Evolutionary conservation across 2,888 invertebrate genomes (phyloP), one percentile per base, ranked within the genome.

Genomic region (Eulithis prunata): DNA sequence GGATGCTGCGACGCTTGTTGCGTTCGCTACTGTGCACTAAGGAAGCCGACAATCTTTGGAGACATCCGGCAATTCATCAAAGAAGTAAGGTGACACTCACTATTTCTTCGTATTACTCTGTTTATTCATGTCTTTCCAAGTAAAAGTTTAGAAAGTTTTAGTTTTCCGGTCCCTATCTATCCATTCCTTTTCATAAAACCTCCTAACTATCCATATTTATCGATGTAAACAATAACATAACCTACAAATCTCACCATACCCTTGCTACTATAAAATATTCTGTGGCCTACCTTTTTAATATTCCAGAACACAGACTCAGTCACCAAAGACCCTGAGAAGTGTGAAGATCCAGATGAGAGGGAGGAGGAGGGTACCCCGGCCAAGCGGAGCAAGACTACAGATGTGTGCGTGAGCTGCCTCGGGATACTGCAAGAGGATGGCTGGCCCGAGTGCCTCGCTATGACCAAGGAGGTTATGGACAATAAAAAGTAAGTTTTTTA

Each of bases 1-100:
- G 95, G 95, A 0, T 96, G 96, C 74, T 97, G 97, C 75, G 90
- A 94, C 59, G 88, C 94, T 11, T 97, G 97, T 76, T 94, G 95
- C 71, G 84, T 96, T 62, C 94, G 97, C n/a, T 96, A 95, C 80
- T 78, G 95, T 38, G 95, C 95, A 55, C 88, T 94, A 4, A 94
- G 93, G 74, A 93, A 90, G 64, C 91, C 94, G 0, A 88, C 88
- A 49, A 92, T 94, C 57, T 96, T 94, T 75, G 88, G 90, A 64
- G 87, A 95, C 75, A 80, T 93, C 14, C 82, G 89, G 28, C 81
- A 88, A 69, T 92, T 85, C 62, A 85, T 94, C 13, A 71, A 82
- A 72, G 90, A 93, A 85, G 95, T 95, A 87, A 79, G 88, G 79
- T 13, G 2, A 56, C 5, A 43, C 3, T 41, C 5, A 43, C 3